Evolutionary conservation across 1,140 invertebrate species (phyloP), one percentile per base, ranked within the genome.

Genomic region (Caenorhabditis briggsae): DNA sequence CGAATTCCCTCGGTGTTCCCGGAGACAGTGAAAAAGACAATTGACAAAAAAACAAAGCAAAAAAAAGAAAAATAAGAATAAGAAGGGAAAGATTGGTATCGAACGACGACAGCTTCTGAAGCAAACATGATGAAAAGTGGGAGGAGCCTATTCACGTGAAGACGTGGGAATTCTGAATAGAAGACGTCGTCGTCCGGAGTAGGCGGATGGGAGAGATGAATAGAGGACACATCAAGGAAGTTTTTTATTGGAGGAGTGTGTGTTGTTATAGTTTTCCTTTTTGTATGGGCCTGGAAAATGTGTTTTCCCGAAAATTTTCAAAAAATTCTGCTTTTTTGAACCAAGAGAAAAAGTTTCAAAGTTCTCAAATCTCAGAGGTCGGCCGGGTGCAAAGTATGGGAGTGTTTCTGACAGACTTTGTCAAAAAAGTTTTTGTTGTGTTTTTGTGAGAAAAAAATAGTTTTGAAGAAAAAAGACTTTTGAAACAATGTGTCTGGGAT

Each of bases 161-260:
- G 20, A 50, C 70, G 70, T 78, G 70, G 46, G 46, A 78, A 78
- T 78, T 33, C 9, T 25, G 70, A 46, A 25, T 8, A 46, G 16
- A 43, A 46, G 25, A 46, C 11, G 41, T 18, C 41, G n/a, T n/a
- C n/a, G n/a, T n/a, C n/a, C n/a, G 64, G 64, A 43, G 64, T 8
- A n/a, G 64, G 64, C 16, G 70, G 33, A 12, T 5, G 46, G 11
- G 8, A 23, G 64, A 9, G 43, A 78, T 78, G 70, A 78, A 78
- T 78, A 78, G 70, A 78, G 33, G 43, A 78, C 70, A 33, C 33
- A 53, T 78, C 70, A 50, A 50, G 43, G 43, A 78, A 78, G 70
- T 50, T 78, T 78, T n/a, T 78, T 48, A 70, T 70, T 58, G 56
- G n/a, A 5, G 18, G 14, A 5, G 16, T 61, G 59, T 58, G 16